Evolutionary conservation across 2,888 invertebrate genomes (phyloP).

Genomic region (Geotrupes spiniger): DNA sequence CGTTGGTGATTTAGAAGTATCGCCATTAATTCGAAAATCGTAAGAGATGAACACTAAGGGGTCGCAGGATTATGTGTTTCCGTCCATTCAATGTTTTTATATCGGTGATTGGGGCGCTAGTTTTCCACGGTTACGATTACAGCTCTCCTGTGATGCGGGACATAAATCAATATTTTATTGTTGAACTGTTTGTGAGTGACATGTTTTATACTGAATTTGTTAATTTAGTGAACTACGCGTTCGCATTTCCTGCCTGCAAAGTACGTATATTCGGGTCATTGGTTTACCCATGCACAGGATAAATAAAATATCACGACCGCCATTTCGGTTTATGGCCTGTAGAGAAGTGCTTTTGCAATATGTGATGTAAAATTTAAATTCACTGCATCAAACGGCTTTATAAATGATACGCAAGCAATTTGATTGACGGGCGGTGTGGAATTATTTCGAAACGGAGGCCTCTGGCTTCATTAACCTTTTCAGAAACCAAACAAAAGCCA

Average conservation of each 20-base stretch:
- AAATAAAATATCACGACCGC: constrained; percentile 46
- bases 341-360: constrained; percentile 43
- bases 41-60: constrained; percentile 37
- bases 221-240: constrained; percentile 38
- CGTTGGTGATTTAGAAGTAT: constrained; percentile 6
- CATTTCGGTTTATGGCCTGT: constrained; percentile 44
- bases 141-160: constrained; percentile 34
- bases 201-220: constrained; percentile 41
- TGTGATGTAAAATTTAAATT: constrained; percentile 44
- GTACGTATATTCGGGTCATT: constrained; percentile 45
- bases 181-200: constrained; percentile 40
- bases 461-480: constrained; percentile 25
- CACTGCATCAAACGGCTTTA: constrained; percentile 22
- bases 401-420: constrained; percentile 8
- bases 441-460: not conserved
- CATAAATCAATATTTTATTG: constrained; percentile 47
- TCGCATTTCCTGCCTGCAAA: constrained; percentile 34
- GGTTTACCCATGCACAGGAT: constrained; percentile 45
- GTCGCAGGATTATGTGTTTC: constrained; percentile 22
- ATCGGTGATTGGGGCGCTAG: constrained; percentile 31
- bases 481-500: constrained; percentile 18
- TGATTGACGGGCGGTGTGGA: not conserved
- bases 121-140: constrained; percentile 38
- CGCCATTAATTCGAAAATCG: constrained; percentile 40
- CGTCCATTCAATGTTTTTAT: constrained; percentile 36